These are phyloP conservation scores for Gymnocheta viridis DNA, from an alignment of 2,888 invertebrate species.

Conservation along the genomic window DNA sequence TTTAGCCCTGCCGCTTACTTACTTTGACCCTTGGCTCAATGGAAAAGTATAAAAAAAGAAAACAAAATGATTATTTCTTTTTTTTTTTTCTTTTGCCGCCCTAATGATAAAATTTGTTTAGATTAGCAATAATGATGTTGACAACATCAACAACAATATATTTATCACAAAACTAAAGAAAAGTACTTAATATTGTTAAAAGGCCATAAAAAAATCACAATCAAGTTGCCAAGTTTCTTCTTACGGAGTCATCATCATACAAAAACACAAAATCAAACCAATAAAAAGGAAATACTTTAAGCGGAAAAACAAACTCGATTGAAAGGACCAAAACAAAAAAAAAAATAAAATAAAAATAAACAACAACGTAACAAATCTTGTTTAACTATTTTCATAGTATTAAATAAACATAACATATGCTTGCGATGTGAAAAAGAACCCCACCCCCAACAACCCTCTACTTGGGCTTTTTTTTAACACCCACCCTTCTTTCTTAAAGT, in stretches of 20 bases:
- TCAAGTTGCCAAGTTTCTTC: conserved; percentile 58
- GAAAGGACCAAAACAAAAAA: conserved; percentile 35
- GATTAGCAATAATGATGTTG: conserved; percentile 78
- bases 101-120: conserved; percentile 78
- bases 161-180: conserved; percentile 46
- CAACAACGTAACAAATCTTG: conserved; percentile 51
- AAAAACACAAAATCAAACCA: conserved; percentile 60
- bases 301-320: conserved; percentile 80
- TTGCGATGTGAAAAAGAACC: background rate
- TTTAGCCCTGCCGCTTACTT: conserved; percentile 61
- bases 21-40: conserved; percentile 51
- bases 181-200: conserved; percentile 69
- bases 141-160: conserved; percentile 63
- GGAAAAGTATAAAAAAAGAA: no score
- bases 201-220: conserved; percentile 77
- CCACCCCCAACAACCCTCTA: background rate
- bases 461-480: conserved; percentile 39
- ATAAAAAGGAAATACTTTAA: conserved; percentile 80
- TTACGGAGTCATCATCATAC: conserved; percentile 35
- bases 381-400: conserved; percentile 35
- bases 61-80: background rate
- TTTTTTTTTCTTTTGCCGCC: conserved; percentile 72
- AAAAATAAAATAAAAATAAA: background rate
- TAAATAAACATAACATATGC: conserved; percentile 44
- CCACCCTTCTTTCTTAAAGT: conserved; percentile 1